These are phyloP conservation scores for Carollia perspicillata DNA, from an alignment of 2,113 vertebrate species.

Conservation along the genomic window DNA sequence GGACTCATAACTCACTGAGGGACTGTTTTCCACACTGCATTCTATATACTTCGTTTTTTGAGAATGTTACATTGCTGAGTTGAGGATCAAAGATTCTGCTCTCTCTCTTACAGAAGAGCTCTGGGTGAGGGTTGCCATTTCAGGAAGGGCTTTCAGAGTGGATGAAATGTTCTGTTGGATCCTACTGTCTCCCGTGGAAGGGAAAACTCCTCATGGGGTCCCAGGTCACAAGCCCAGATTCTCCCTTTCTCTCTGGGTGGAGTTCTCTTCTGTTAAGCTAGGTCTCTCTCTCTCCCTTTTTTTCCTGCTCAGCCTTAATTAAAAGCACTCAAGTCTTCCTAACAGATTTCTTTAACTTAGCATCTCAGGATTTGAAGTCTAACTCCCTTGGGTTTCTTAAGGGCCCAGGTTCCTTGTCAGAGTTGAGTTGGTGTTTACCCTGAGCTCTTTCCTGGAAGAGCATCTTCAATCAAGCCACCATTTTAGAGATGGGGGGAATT, in stretches of 20 bases:
- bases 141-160: not conserved
- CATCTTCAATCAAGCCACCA: not conserved
- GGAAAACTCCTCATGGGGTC: not conserved
- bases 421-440: not conserved
- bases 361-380: not conserved
- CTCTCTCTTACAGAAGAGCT: not conserved
- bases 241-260: not conserved
- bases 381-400: not conserved
- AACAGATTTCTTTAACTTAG: not conserved
- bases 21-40: not conserved
- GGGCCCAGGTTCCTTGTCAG: not conserved
- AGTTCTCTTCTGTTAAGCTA: not conserved
- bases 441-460: not conserved
- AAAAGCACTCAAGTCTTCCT: not conserved
- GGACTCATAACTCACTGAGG: not conserved
- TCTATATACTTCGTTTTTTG: not conserved
- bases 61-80: not conserved
- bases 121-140: not conserved
- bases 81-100: not conserved
- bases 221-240: not conserved
- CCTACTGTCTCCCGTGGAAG: accelerated
- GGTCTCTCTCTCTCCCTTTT: not conserved
- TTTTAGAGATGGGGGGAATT: not conserved
- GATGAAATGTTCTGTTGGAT: not conserved
- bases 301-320: not conserved